These are phyloP conservation scores for Hyperopisus bebe DNA, from an alignment of 2,113 vertebrate species.

Conservation along the genomic window DNA sequence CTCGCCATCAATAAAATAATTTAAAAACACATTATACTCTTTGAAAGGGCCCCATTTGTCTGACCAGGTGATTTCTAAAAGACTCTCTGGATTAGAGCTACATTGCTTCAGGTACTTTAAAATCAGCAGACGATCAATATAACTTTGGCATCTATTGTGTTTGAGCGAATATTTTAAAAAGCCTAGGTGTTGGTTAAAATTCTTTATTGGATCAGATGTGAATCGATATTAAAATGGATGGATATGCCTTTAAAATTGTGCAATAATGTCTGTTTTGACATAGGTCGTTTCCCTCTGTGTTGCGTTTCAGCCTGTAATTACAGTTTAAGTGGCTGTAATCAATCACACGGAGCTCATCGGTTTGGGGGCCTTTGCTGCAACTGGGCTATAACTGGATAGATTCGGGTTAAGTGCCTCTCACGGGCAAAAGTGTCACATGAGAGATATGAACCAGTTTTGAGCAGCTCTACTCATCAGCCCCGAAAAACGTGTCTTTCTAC, in stretches of 20 bases:
- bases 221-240: constrained; percentile 26
- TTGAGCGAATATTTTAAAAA: constrained; percentile 62
- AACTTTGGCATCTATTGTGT: constrained; percentile 60
- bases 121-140: constrained; percentile 64
- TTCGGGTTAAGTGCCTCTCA: constrained; percentile 1
- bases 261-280: not conserved
- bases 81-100: constrained; percentile 77
- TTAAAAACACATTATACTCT: constrained; percentile 97
- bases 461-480: not conserved
- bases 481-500: not conserved
- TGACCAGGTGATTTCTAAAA: constrained; percentile 99
- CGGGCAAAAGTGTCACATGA: not conserved
- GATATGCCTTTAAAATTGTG: constrained; percentile 8
- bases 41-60: constrained; percentile 92
- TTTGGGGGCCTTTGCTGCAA: not conserved
- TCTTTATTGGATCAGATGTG: constrained; percentile 29
- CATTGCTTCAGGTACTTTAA: constrained; percentile 72
- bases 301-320: constrained; percentile 7
- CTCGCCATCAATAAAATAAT: constrained; percentile 92
- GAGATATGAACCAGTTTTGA: not conserved
- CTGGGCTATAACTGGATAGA: not conserved
- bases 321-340: constrained; percentile 3
- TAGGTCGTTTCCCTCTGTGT: not conserved
- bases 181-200: constrained; percentile 16
- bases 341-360: not conserved